Base-by-base conservation (phyloP, 2,888 invertebrate species). In the Mythimna pallens region DNA sequence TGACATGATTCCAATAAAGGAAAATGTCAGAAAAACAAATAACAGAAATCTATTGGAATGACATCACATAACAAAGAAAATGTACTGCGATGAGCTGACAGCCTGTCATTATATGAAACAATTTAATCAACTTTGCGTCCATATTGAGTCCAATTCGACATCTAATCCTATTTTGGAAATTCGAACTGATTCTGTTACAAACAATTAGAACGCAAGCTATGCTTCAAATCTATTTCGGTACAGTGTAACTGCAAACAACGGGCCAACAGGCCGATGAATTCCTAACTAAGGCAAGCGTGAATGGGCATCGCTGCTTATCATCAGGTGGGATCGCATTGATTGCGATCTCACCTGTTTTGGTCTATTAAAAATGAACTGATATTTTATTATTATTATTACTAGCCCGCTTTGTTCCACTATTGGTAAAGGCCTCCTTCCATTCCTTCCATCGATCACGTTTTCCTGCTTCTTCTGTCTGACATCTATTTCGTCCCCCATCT, bases 101-200 rank as follows among this genome's bases (percentile, higher is more conserved):
- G 36, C 12, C 55, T 69, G 57, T 43, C 57, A 76, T 54, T 52
- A 54, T 30, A 62, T 47, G 17, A 25, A 59, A 58, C 17, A 22
- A 61, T 54, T 54, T 40, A 59, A 59, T 61, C 12, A 72, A 61
- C 17, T 55, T 55, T 34, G 59, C 9, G 12, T 43, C 43, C 25
- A 12, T 47, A 20, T 25, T 43, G 43, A 47, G 43, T 47, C 17
- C 43, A 17, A 54, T 36, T 47, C n/a, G 43, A n/a, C 14, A 22
- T 40, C 14, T 36, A 52, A 76, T 55, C 8, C 14, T 9, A 22
- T 77, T 76, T 70, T 57, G 14, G 34, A 25, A 43, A 43, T 58
- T n/a, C 8, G 50, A 14, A 40, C 54, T n/a, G 22, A 14, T 55
- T 17, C 7, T 58, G 17, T 58, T 57, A 34, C 10, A 34, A 61